Evolutionary conservation across 2,113 vertebrate species (phyloP).

Genomic region (Bufo bufo): DNA sequence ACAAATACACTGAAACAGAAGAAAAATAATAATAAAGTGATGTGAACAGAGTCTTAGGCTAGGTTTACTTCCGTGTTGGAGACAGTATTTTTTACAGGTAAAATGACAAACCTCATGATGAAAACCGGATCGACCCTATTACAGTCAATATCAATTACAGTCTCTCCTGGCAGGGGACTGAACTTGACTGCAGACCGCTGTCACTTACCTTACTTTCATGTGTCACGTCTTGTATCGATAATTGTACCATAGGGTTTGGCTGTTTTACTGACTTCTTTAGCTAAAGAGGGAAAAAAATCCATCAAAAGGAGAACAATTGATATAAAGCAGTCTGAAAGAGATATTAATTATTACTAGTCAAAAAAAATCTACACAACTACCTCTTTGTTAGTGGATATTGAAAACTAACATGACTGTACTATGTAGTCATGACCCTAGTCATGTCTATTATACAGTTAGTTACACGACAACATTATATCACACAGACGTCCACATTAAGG

Average conservation of each 20-base stretch:
- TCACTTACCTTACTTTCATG: slow-evolving; percentile 83
- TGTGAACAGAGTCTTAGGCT: background rate
- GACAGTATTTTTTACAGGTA: too few relatives aligned
- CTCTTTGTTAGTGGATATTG: too few relatives aligned
- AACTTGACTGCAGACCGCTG: background rate
- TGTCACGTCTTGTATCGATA: slow-evolving; percentile 85
- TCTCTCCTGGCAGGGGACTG: background rate
- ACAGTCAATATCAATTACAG: too few relatives aligned
- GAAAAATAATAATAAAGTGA: background rate
- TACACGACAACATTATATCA: too few relatives aligned
- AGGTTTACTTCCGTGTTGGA: background rate
- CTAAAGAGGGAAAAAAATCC: slow-evolving; percentile 63
- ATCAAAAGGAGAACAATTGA: background rate
- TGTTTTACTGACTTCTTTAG: slow-evolving; percentile 87
- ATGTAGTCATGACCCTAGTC: background rate
- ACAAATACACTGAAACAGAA: too few relatives aligned
- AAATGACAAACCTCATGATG: too few relatives aligned
- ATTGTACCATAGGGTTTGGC: slow-evolving; percentile 85
- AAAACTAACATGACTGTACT: too few relatives aligned
- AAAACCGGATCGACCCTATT: too few relatives aligned
- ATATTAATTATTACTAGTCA: background rate
- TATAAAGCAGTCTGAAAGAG: background rate
- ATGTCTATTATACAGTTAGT: background rate
- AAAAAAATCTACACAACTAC: too few relatives aligned
- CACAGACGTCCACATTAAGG: too few relatives aligned